Conservation (phyloP, 2,797 vertebrate genomes). For the Microctenopoma steveboyesi region DNA sequence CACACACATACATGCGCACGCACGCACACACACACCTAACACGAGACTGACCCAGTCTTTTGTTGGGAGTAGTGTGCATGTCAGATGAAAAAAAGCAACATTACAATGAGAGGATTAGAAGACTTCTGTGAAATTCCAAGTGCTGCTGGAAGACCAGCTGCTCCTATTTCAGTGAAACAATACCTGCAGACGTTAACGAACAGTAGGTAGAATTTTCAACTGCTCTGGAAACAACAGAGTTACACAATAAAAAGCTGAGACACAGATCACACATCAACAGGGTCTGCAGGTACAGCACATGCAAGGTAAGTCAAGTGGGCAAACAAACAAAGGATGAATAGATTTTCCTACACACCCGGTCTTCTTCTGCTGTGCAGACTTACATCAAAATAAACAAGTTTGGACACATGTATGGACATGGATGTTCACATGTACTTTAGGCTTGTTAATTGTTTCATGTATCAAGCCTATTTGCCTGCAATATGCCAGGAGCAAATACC, state of each 20-base stretch:
- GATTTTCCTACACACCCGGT: not conserved
- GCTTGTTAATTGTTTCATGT: not conserved
- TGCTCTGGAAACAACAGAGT: not conserved
- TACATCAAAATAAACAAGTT: not conserved
- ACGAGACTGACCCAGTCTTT: slow-evolving; percentile 43
- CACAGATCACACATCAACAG: not conserved
- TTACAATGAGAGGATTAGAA: slow-evolving; percentile 65
- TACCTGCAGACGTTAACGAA: slow-evolving; percentile 10
- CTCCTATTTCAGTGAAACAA: slow-evolving; percentile 26
- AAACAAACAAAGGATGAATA: not conserved
- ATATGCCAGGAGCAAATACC: not conserved
- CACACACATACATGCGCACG: slow-evolving; percentile 21
- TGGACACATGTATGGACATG: not conserved
- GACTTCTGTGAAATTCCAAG: slow-evolving; percentile 66
- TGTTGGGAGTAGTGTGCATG: slow-evolving; percentile 34
- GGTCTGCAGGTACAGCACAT: no score
- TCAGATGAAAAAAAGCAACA: slow-evolving; percentile 52
- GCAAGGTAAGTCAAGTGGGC: not conserved
- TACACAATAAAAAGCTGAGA: not conserved
- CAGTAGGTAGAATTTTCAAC: not conserved
- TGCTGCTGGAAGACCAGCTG: slow-evolving; percentile 36
- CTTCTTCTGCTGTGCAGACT: not conserved
- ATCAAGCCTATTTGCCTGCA: slow-evolving; percentile 9
- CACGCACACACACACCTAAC: slow-evolving; percentile 15
- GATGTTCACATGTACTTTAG: not conserved